A percentile compares a stretch with the other conserved stretches of the same genome.
Conservation (phyloP, 2,797 vertebrate species). For the Sebastes taczanowskii region DNA sequence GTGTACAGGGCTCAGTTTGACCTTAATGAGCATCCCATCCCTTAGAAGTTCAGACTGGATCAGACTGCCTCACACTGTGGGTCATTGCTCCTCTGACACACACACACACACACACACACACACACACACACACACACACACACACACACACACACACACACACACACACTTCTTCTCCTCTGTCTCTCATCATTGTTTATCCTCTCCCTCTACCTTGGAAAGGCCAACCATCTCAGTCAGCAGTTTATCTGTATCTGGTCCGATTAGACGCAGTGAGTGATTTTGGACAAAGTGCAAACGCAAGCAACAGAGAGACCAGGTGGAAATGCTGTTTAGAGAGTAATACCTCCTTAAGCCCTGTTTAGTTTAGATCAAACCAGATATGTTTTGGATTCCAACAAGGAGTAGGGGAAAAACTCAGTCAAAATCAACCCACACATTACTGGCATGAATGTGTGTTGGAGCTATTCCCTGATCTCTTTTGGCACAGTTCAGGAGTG, state of each 20-base stretch:
- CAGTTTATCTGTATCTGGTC: conserved; percentile 48
- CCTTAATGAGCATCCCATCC: conserved; percentile 50
- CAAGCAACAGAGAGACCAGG: conserved; percentile 49
- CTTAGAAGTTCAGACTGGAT: conserved; percentile 11
- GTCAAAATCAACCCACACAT: conserved; percentile 19
- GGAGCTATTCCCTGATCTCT: background rate
- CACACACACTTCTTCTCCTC: background rate
- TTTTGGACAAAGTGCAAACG: conserved; percentile 49
- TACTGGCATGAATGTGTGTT: conserved; percentile 2
- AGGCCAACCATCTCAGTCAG: conserved; percentile 53
- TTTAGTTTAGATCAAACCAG: conserved; percentile 24
- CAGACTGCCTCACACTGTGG: conserved; percentile 9
- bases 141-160: background rate
- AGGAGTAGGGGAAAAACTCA: background rate
- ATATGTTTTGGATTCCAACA: conserved; percentile 26
- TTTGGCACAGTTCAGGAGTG: conserved; percentile 6
- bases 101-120: conserved; percentile 2
- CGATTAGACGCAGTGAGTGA: conserved; percentile 34
- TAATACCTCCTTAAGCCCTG: conserved; percentile 7
- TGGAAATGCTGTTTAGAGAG: conserved; percentile 48
- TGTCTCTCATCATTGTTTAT: conserved; percentile 52
- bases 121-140: conserved; percentile 11
- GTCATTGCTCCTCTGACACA: conserved; percentile 23
- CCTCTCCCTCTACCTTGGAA: conserved; percentile 45
- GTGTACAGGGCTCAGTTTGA: conserved; percentile 7